phyloP scores from a whole-genome alignment of 1,140 invertebrate genomes.

The Tetragnatha versicolor region DNA sequence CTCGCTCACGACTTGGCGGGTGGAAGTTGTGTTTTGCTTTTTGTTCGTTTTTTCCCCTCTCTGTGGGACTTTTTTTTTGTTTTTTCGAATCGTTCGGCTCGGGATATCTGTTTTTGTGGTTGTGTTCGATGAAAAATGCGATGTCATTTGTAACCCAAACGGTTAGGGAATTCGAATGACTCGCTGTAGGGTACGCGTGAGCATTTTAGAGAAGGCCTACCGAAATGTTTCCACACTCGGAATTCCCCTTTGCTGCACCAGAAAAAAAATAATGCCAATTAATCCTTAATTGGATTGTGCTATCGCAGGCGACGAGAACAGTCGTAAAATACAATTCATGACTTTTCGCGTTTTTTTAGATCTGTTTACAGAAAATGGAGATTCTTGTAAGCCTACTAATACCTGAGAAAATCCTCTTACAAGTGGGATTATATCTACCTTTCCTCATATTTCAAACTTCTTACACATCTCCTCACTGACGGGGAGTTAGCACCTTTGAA shows the following conservation, averaged over 20 bases:
- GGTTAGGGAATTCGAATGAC: constrained; percentile 46
- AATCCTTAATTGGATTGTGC: constrained; percentile 41
- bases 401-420: no score
- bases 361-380: no score
- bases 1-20: constrained; percentile 53
- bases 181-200: constrained; percentile 32
- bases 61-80: background rate
- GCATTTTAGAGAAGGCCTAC: constrained; percentile 27
- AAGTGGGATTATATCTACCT: no score
- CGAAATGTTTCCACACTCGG: constrained; percentile 41
- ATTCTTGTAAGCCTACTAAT: no score
- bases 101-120: constrained; percentile 51
- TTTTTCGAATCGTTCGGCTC: constrained; percentile 36
- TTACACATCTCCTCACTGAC: no score
- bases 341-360: constrained; percentile 15
- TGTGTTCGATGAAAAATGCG: constrained; percentile 54
- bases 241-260: background rate
- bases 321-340: constrained; percentile 39
- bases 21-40: constrained; percentile 18
- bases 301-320: constrained; percentile 30
- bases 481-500: no score
- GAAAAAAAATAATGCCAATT: constrained; percentile 23
- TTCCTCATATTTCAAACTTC: no score
- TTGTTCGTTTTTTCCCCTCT: background rate
- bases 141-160: constrained; percentile 49